Evolutionary conservation across 92 coral and sea anemone genomes (phyloP), one percentile per base, ranked within the genome.

Genomic region (Epizoanthus stellaris): DNA sequence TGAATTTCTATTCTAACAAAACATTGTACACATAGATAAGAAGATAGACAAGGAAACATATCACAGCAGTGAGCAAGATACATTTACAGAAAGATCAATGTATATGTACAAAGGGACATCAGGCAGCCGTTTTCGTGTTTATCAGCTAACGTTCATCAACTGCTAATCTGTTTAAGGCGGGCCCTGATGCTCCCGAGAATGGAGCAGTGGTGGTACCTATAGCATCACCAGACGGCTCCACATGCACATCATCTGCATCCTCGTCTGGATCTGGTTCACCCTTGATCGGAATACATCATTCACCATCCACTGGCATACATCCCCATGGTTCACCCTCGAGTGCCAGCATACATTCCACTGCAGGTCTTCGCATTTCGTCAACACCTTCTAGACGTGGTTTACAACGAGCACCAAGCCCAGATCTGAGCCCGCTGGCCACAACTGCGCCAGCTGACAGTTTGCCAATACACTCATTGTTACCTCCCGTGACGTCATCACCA

Each of bases 401-500:
- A n/a, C 70, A 64, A 40, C 60, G 58, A 63, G 83, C 71, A 23
- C 60, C 83, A 38, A 79, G 73, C 49, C 83, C 83, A 63, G 83
- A 79, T 58, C 59, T 79, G 1, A 79, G 83, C 61, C 83, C 83
- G 43, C 83, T 79, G 54, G 72, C 71, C 52, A 79, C 83, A 40
- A 60, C 83, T n/a, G 60, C 67, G 43, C 72, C 72, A 21, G 20
- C 60, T 17, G 25, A 45, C 25, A 64, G 8, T 23, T 12, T 60
- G 39, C 69, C 80, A 21, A 16, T 59, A 47, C 20, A 15, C 16
- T n/a, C 63, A 52, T 30, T 20, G 60, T 63, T 69, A 40, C 56
- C 70, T 16, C 65, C n/a, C 59, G 9, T 43, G 57, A 10, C 70
- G 20, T 8, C 83, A 63, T 79, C 73, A 19, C 56, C 56, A 9